Evolutionary conservation across 2,113 vertebrate genomes (phyloP).

Genomic region (Origma solitaria): DNA sequence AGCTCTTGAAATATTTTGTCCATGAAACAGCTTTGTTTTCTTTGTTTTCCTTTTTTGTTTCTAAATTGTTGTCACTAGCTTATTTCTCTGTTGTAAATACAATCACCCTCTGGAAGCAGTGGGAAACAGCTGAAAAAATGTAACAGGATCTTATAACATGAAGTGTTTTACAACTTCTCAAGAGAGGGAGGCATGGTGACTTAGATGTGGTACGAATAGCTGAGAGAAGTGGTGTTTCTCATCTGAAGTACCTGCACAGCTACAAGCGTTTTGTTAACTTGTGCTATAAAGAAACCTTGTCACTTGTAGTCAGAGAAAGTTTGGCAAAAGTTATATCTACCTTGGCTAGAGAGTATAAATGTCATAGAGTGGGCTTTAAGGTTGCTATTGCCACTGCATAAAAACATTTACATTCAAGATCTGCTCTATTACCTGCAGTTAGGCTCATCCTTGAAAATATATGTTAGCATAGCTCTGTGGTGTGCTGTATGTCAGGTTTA

Average conservation of each 20-base stretch:
- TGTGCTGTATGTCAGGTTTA: neutral
- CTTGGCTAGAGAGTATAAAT: neutral
- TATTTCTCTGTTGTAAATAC: neutral
- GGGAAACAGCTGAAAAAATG: neutral
- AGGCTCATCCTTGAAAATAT: neutral
- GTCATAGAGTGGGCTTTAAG: neutral
- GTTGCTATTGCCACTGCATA: neutral
- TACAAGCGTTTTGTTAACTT: neutral
- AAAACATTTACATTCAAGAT: neutral
- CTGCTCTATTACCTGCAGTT: neutral
- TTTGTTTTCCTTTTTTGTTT: neutral
- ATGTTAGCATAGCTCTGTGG: neutral
- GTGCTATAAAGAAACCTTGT: neutral
- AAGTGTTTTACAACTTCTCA: neutral
- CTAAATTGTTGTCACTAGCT: neutral
- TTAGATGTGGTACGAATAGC: neutral
- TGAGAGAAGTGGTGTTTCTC: neutral
- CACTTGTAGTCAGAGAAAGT: neutral
- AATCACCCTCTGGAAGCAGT: neutral
- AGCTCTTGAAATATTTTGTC: neutral
- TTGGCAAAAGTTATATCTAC: neutral
- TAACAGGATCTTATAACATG: neutral
- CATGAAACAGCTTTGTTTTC: neutral
- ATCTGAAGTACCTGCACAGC: neutral
- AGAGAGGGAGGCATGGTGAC: neutral